Evolutionary conservation across 2,113 vertebrate species (phyloP), one percentile per base, ranked within the genome.

Genomic region (Miniopterus natalensis): DNA sequence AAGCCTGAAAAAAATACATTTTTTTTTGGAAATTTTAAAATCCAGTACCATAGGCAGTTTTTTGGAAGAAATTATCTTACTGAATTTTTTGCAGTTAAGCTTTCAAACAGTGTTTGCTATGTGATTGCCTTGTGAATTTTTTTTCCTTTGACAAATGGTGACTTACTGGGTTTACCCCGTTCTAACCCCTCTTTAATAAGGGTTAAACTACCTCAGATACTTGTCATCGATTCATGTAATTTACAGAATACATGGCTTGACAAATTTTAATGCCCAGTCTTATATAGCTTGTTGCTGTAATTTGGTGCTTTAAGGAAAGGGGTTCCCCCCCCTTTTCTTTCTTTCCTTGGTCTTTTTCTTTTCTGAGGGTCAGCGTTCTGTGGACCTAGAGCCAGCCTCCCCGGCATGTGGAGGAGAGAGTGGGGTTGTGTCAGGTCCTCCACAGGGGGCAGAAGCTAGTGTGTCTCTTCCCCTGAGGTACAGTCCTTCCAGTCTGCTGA

Each of bases 401-500:
- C 93, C 89, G 0, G 42, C 53, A 8, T 94, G 94, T 94, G 97
- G 88, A 47, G 96, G 93, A 8, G 55, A 2, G 85, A 90, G 97
- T 74, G 93, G 97, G 95, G 94, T 95, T 96, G 70, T 97, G 93
- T 97, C 95, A 95, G 93, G 75, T 89, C 84, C 96, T 92, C 95
- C 95, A 80, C 81, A 0, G 79, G 59, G 96, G 88, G 96, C 96
- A 96, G 94, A 96, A 87, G 92, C 94, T 94, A 94, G 75, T 92
- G 95, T 96, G 97, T 96, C 96, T 96, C 96, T 96, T 98, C 96
- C 97, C 97, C 97, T 94, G 97, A 96, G 96, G 90, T 97, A 51
- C 80, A 92, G 95, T 97, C 97, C 96, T 98, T 98, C 98, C 97
- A 77, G 97, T 98, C 97, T 20, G 63, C 18, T 98, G 98, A 97